These are phyloP conservation scores for Balearica regulorum DNA, from an alignment of 2,797 vertebrate species.

Conservation along the genomic window DNA sequence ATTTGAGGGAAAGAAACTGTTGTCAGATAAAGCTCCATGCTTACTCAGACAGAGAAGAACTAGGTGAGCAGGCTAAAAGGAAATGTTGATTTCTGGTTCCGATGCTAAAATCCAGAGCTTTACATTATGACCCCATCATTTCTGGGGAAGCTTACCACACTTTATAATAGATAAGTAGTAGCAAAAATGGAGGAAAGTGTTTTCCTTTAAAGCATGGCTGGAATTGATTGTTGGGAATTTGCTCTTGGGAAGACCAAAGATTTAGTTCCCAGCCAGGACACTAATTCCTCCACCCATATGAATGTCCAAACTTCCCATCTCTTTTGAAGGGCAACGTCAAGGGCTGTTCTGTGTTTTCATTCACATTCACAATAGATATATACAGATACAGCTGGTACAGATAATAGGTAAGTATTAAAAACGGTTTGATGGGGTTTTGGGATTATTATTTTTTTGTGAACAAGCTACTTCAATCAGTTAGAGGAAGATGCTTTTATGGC, in stretches of 20 bases:
- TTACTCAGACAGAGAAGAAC: not conserved
- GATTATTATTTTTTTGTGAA: not conserved
- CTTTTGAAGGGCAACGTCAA: not conserved
- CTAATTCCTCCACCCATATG: not conserved
- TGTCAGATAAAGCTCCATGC: not conserved
- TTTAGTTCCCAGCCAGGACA: not conserved
- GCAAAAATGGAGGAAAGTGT: not conserved
- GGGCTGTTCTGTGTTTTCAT: not conserved
- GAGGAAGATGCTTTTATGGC: not conserved
- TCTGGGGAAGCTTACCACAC: not conserved
- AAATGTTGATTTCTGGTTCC: not conserved
- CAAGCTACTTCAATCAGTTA: rapidly evolving
- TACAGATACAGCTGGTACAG: not conserved
- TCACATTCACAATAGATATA: not conserved
- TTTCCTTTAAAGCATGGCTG: not conserved
- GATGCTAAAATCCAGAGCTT: not conserved
- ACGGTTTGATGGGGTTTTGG: too few relatives aligned
- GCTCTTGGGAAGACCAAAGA: not conserved
- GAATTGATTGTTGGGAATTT: not conserved
- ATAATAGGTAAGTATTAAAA: not conserved
- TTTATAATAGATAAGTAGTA: not conserved
- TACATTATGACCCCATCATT: not conserved
- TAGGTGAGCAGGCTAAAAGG: not conserved
- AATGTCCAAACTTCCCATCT: not conserved
- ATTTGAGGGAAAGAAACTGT: not conserved